phyloP scores from a whole-genome alignment of 1,140 invertebrate species.

The Philotrypesis tridentata region DNA sequence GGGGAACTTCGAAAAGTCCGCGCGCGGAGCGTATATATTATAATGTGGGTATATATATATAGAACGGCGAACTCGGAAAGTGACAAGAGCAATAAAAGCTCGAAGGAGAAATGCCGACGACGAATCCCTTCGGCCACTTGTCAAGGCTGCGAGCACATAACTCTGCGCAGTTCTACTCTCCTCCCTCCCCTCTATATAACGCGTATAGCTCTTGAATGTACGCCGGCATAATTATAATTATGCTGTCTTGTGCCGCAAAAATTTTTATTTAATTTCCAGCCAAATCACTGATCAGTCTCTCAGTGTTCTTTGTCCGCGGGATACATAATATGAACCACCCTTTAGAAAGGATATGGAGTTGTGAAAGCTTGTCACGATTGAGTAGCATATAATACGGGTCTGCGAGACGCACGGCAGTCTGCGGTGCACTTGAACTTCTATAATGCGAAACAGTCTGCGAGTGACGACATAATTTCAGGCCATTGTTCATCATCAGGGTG shows the following conservation, averaged over 20 bases:
- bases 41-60: background rate
- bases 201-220: too few relatives aligned
- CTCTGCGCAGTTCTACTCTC: background rate
- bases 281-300: too few relatives aligned
- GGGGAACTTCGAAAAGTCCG: background rate
- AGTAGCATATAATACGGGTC: background rate
- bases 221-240: too few relatives aligned
- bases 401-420: background rate
- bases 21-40: too few relatives aligned
- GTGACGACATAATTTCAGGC: constrained; percentile 35
- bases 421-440: constrained; percentile 9
- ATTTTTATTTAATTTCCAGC: too few relatives aligned
- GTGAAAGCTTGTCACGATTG: background rate
- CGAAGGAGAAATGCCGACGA: background rate
- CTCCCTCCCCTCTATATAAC: too few relatives aligned
- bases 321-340: too few relatives aligned
- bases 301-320: too few relatives aligned
- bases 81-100: constrained; percentile 29
- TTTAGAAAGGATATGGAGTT: too few relatives aligned
- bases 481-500: constrained; percentile 28
- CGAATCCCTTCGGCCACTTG: background rate
- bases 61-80: background rate
- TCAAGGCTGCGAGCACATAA: background rate
- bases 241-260: too few relatives aligned
- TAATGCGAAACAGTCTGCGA: constrained; percentile 24